These are phyloP conservation scores for Pangasianodon hypophthalmus DNA, from an alignment of 2,113 vertebrate genomes.

Conservation along the genomic window DNA sequence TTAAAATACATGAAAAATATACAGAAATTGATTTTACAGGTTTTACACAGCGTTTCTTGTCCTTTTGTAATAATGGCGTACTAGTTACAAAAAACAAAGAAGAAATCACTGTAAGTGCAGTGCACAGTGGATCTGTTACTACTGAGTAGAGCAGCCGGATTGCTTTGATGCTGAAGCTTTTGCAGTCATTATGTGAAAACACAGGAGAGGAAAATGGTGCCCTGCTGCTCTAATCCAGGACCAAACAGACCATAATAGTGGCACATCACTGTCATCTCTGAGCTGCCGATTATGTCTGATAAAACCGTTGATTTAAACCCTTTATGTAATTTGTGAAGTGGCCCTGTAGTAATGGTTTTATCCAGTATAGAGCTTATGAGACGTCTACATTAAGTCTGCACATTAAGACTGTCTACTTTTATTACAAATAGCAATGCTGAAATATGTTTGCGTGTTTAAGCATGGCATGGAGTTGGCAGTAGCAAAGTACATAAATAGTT, in stretches of 20 bases:
- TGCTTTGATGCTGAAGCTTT: background rate
- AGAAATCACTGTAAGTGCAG: background rate
- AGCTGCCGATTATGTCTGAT: constrained; percentile 1
- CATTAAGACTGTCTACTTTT: background rate
- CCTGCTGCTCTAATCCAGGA: background rate
- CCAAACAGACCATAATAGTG: background rate
- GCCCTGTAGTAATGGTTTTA: background rate
- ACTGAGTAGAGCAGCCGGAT: background rate
- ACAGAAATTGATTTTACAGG: background rate
- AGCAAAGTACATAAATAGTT: background rate
- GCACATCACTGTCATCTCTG: constrained; percentile 11
- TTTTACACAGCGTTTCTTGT: background rate
- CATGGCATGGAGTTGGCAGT: background rate
- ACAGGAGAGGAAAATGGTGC: background rate
- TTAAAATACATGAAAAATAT: background rate
- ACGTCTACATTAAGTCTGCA: background rate
- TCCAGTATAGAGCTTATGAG: constrained; percentile 55
- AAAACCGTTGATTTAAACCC: constrained; percentile 26
- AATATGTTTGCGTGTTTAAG: background rate
- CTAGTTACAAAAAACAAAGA: background rate
- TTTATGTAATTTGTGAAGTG: constrained; percentile 23
- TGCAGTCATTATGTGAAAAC: background rate
- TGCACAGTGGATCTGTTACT: background rate
- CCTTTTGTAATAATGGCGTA: background rate
- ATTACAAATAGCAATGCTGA: background rate